Evolutionary conservation across 2,888 invertebrate species (phyloP).

Genomic region (Unio delphinus): DNA sequence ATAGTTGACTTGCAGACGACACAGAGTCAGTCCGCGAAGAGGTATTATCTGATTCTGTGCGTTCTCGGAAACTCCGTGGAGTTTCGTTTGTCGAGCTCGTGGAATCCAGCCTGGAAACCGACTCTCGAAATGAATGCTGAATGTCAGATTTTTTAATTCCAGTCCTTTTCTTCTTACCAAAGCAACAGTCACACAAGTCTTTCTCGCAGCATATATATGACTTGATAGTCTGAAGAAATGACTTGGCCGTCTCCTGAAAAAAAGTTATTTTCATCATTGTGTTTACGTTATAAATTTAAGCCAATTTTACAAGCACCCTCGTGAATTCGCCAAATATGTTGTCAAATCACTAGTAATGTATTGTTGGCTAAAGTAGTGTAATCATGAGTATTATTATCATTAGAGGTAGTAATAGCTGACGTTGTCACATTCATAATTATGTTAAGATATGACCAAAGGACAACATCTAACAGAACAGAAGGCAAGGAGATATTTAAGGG

Average conservation of each 20-base stretch:
- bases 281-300: too few relatives aligned
- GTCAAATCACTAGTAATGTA: too few relatives aligned
- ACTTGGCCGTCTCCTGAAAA: conserved; percentile 43
- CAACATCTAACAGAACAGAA: too few relatives aligned
- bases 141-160: conserved; percentile 59
- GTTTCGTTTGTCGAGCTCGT: conserved; percentile 55
- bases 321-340: too few relatives aligned
- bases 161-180: conserved; percentile 35
- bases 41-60: conserved; percentile 62
- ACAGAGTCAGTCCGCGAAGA: conserved; percentile 62
- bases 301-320: too few relatives aligned
- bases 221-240: conserved; percentile 46
- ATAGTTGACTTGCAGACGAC: conserved; percentile 49
- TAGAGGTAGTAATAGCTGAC: too few relatives aligned
- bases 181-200: conserved; percentile 57
- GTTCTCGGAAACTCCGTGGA: conserved; percentile 52
- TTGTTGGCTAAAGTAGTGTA: too few relatives aligned
- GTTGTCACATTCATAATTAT: too few relatives aligned
- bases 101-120: conserved; percentile 51
- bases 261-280: too few relatives aligned
- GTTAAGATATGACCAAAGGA: too few relatives aligned
- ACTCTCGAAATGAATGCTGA: conserved; percentile 62
- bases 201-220: conserved; percentile 46
- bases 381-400: too few relatives aligned
- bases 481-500: too few relatives aligned